phyloP scores from a whole-genome alignment of 2,113 vertebrate genomes.

The Pampusana beccarii region DNA sequence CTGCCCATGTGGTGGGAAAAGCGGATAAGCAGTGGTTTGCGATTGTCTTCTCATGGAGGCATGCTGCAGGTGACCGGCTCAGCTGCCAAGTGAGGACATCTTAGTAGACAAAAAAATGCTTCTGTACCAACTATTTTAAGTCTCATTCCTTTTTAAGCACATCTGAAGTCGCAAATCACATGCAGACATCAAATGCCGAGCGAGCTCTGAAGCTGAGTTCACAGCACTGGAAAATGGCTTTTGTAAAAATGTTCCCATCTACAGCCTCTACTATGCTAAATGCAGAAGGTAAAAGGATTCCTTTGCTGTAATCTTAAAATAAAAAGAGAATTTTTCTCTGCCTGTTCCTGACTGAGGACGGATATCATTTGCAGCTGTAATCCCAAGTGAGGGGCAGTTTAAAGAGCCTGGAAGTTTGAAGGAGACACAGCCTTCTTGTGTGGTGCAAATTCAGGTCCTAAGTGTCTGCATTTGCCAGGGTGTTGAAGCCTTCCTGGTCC shows the following conservation, averaged over 20 bases:
- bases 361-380: not conserved
- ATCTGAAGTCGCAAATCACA: not conserved
- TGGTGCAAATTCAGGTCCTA: not conserved
- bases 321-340: not conserved
- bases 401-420: not conserved
- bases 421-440: not conserved
- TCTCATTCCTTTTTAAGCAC: not conserved
- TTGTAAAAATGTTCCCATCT: not conserved
- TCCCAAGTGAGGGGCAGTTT: not conserved
- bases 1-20: not conserved
- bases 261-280: not conserved
- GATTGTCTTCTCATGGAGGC: rapidly evolving
- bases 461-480: not conserved
- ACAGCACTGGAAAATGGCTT: not conserved
- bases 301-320: not conserved
- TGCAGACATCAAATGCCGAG: not conserved
- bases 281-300: not conserved
- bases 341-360: not conserved
- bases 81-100: not conserved
- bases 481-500: not conserved
- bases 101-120: not conserved
- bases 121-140: not conserved
- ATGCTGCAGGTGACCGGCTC: not conserved
- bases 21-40: not conserved
- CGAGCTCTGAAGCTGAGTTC: not conserved